These are phyloP conservation scores for Fissipunctia ypsillon DNA, from an alignment of 2,888 invertebrate species.

Conservation along the genomic window DNA sequence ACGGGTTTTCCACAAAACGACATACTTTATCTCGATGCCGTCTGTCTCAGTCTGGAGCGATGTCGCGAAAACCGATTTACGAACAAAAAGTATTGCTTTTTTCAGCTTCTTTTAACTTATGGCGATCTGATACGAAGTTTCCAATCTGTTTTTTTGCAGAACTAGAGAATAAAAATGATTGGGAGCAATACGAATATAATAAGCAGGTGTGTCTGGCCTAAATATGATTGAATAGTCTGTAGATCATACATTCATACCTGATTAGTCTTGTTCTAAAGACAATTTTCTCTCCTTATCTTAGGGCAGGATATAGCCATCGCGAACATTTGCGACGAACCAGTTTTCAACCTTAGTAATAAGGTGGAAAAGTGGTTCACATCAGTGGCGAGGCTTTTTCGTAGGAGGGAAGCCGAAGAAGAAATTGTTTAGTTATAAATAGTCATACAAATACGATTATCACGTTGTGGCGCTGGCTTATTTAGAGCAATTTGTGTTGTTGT, in stretches of 20 bases:
- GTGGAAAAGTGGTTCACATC: too few species aligned
- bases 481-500: too few species aligned
- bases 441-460: too few species aligned
- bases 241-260: background rate
- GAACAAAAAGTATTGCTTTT: slow-evolving; percentile 48
- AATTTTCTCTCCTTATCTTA: background rate
- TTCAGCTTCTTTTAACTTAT: slow-evolving; percentile 34
- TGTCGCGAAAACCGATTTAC: slow-evolving; percentile 56
- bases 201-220: background rate
- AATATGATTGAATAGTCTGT: background rate
- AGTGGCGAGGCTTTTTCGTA: too few species aligned
- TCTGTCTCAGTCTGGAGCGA: slow-evolving; percentile 69
- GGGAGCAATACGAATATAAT: background rate
- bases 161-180: slow-evolving; percentile 7
- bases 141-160: slow-evolving; percentile 11
- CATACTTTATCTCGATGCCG: slow-evolving; percentile 83
- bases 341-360: too few species aligned
- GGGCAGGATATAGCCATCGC: too few species aligned
- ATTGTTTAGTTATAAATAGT: too few species aligned
- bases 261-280: background rate
- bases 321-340: too few species aligned
- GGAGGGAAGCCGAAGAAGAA: too few species aligned
- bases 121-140: slow-evolving; percentile 21
- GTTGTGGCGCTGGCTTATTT: too few species aligned
- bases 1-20: slow-evolving; percentile 88